phyloP scores from a whole-genome alignment of 2,888 invertebrate genomes.

The Hydroisotoma schaefferi region DNA sequence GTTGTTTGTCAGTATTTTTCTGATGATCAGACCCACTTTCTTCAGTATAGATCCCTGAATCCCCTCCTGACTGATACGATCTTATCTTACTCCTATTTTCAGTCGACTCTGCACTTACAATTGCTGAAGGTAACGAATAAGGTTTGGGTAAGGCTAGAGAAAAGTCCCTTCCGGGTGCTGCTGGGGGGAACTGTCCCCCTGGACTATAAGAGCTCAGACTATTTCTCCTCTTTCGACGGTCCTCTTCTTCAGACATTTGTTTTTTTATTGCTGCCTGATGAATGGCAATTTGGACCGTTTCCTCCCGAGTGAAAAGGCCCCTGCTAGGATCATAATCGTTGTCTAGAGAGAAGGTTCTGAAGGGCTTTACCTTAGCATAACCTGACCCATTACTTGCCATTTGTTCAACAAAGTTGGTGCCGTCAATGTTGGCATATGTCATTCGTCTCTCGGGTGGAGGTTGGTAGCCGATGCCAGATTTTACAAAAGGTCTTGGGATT shows the following conservation, averaged over 20 bases:
- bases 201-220: slow-evolving; percentile 28
- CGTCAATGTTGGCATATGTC: slow-evolving; percentile 38
- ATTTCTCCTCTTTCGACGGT: slow-evolving; percentile 45
- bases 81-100: neutral
- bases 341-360: slow-evolving; percentile 47
- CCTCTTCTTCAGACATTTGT: slow-evolving; percentile 52
- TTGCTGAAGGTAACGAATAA: slow-evolving; percentile 29
- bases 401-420: slow-evolving; percentile 18
- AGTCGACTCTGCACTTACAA: neutral
- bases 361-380: slow-evolving; percentile 41
- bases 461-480: slow-evolving; percentile 22
- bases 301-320: slow-evolving; percentile 52
- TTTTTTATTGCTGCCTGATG: slow-evolving; percentile 54
- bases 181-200: neutral
- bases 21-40: slow-evolving; percentile 34
- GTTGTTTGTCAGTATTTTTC: slow-evolving; percentile 19
- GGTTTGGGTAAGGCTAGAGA: slow-evolving; percentile 39
- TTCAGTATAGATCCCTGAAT: slow-evolving; percentile 35
- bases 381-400: neutral
- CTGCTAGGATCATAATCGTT: slow-evolving; percentile 51
- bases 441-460: slow-evolving; percentile 36
- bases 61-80: slow-evolving; percentile 19
- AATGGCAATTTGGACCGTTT: slow-evolving; percentile 53
- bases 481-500: slow-evolving; percentile 38
- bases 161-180: slow-evolving; percentile 21